Base-by-base conservation (phyloP, 1,140 invertebrate species). In the Plodia interpunctella region DNA sequence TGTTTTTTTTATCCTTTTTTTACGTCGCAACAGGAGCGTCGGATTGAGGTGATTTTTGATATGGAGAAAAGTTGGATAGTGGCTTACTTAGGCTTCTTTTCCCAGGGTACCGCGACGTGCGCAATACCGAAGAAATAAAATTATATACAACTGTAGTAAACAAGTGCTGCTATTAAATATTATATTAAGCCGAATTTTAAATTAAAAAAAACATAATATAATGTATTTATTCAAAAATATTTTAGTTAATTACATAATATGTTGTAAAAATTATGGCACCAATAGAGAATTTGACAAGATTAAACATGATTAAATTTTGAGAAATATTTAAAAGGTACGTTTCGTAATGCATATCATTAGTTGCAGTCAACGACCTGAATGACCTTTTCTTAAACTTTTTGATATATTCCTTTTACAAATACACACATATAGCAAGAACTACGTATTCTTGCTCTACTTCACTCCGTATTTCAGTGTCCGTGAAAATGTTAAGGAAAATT, bases 321-420 rank as follows among this genome's bases (percentile, higher is more conserved):
- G 13, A 15, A 44, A 15, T 15, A 44, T 0, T 15, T 44, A 44
- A 44, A 15, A 15, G 38, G 38, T n/a, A 44, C n/a, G 38, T 44
- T 44, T 44, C 38, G 38, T 44, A 15, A 44, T 6, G 15, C 8
- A 15, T 15, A 15, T 44, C 11, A 32, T 44, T 17, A 17, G 38
- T 44, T 17, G 38, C n/a, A 44, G 38, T 44, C 38, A 44, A 44
- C 38, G 15, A 44, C 38, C 38, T 44, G 13, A 9, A 44, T 44
- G 38, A 44, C 38, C 38, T 44, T 44, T 44, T 44, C 38, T 44
- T 13, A 35, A 44, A 15, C 13, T n/a, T 44, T 44, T 44, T 17
- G 38, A 44, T 44, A n/a, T 15, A 44, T 44, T 44, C 38, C 38
- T 44, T 44, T 44, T n/a, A 44, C 38, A 44, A 44, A 44, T 44